Base-by-base conservation (phyloP, 2,888 invertebrate genomes). In the Cremastinae sp. region DNA sequence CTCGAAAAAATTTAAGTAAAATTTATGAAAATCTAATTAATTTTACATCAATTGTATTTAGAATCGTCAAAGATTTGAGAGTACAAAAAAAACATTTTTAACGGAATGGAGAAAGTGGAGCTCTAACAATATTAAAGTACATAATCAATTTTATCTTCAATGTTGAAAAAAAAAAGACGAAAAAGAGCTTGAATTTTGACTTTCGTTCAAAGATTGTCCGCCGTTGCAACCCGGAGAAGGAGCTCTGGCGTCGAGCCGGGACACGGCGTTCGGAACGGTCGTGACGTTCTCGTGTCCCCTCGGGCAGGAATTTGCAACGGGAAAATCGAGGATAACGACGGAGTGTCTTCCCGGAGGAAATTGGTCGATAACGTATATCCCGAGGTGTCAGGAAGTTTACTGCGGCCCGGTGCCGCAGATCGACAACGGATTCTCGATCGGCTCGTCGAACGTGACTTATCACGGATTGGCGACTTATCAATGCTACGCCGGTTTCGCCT, bases 381-480 rank as follows among this genome's bases (percentile, higher is more conserved):
- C 97, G 9, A 95, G 95, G 89, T 97, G 97, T 89, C 97, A 97
- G 93, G 97, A 97, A 94, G 97, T 97, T 18, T 98, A 98, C 89
- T 98, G 98, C 90, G 98, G 98, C 68, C 98, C 98, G 20, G 98
- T 98, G 56, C 98, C 98, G 68, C 98, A 98, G 92, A 98, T 98
- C 79, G 97, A 97, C 87, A 98, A 98, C 89, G 98, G 98, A 56
- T 98, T 98, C 90, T 98, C 98, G 1, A 97, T 97, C 87, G 97
- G 96, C 56, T 97, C 98, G 0, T 95, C 97, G 2, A 98, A 98
- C 90, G 98, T 98, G 5, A 98, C 98, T 0, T 98, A 96, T 87
- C 93, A 94, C 78, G 98, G 98, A 38, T 92, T 96, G 80, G 98
- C 98, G 68, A 97, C 96, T 89, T 98, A 98, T 89, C 97, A 98